Evolutionary conservation across 1,140 invertebrate species (phyloP).

Genomic region (Orius laevigatus): DNA sequence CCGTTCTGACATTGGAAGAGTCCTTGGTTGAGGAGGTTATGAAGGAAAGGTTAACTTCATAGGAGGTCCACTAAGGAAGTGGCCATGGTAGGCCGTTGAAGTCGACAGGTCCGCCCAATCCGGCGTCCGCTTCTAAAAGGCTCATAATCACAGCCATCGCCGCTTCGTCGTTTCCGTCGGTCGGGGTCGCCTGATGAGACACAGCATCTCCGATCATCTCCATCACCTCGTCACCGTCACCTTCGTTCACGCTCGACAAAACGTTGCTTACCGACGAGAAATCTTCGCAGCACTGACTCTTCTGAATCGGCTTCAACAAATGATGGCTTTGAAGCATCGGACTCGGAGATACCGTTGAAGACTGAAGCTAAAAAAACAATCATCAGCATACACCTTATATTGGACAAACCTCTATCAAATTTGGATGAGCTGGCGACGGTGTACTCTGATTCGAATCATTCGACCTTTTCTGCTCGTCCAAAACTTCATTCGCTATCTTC

Average conservation of each 20-base stretch:
- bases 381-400: too few species aligned
- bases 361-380: too few species aligned
- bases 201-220: conserved; percentile 39
- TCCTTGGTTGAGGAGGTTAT: too few species aligned
- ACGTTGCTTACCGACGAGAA: background rate
- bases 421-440: conserved; percentile 17
- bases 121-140: conserved; percentile 62
- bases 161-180: conserved; percentile 72
- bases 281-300: background rate
- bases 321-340: conserved; percentile 17
- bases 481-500: conserved; percentile 54
- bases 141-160: conserved; percentile 89
- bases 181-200: conserved; percentile 31
- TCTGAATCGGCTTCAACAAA: conserved; percentile 7
- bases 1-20: too few species aligned
- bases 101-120: conserved; percentile 62
- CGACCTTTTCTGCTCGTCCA: conserved; percentile 36
- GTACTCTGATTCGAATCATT: conserved; percentile 28
- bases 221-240: conserved; percentile 20
- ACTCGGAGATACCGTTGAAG: too few species aligned
- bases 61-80: conserved; percentile 36
- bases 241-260: background rate
- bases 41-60: background rate
- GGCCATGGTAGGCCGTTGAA: conserved; percentile 79
- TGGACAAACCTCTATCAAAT: too few species aligned